Percentiles rank a stretch among this genome's conserved stretches.
phyloP scores from a whole-genome alignment of 1,140 invertebrate species.

The Diplogasteroides magnus region DNA sequence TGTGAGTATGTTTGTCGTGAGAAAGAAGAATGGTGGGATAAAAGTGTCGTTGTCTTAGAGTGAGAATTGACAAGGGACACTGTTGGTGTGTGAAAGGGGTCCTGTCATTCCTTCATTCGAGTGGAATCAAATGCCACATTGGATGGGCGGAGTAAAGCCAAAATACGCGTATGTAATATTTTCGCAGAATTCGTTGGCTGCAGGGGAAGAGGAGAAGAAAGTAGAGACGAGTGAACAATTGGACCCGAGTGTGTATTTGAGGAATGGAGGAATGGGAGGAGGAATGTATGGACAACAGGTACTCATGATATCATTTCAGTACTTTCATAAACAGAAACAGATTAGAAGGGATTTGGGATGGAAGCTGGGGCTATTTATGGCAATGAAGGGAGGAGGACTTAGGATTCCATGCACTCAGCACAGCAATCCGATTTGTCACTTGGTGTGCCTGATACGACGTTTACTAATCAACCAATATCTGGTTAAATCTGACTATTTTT shows the following conservation, averaged over 20 bases:
- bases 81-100: background rate
- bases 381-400: no score
- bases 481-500: no score
- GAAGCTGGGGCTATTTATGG: no score
- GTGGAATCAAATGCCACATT: conserved; percentile 2
- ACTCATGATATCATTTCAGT: background rate
- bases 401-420: no score
- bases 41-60: no score
- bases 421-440: no score
- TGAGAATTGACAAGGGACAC: background rate
- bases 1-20: no score
- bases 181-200: background rate
- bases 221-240: conserved; percentile 19
- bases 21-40: no score
- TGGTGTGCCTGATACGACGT: no score
- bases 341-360: no score
- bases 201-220: conserved; percentile 12
- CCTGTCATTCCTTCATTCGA: background rate
- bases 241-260: conserved; percentile 17
- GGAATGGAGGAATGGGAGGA: conserved; percentile 5
- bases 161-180: conserved; percentile 3
- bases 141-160: background rate
- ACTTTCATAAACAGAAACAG: background rate
- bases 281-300: background rate
- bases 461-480: no score